Evolutionary conservation across 2,888 invertebrate species (phyloP).

Genomic region (Andrena marginata): DNA sequence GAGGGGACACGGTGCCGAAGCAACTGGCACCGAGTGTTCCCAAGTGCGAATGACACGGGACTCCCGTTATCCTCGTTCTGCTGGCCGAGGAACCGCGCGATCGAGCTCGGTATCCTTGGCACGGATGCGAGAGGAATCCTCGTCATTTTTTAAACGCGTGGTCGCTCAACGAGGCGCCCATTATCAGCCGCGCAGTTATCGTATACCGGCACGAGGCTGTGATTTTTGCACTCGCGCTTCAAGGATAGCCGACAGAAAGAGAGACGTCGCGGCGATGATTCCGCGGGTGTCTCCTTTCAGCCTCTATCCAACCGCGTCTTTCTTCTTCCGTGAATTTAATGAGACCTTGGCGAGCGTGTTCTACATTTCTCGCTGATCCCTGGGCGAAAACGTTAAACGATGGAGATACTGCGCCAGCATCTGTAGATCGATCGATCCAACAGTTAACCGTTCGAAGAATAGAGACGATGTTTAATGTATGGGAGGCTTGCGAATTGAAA

Average conservation of each 20-base stretch:
- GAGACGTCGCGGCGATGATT: neutral
- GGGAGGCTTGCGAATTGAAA: too few relatives aligned
- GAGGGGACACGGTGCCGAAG: neutral
- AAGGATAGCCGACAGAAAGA: neutral
- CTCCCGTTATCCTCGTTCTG: slow-evolving; percentile 59
- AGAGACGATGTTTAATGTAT: too few relatives aligned
- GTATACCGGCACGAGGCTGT: slow-evolving; percentile 29
- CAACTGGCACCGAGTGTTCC: slow-evolving; percentile 28
- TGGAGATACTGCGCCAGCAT: neutral
- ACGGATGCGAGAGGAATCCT: slow-evolving; percentile 72
- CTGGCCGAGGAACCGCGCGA: slow-evolving; percentile 69
- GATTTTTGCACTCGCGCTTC: slow-evolving; percentile 23
- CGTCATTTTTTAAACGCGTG: slow-evolving; percentile 61
- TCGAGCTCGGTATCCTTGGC: slow-evolving; percentile 76
- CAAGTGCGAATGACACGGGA: slow-evolving; percentile 60
- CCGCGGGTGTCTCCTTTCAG: neutral
- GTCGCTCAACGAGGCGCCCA: slow-evolving; percentile 59
- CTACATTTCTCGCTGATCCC: slow-evolving; percentile 3
- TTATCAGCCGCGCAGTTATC: slow-evolving; percentile 61
- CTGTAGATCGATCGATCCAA: too few relatives aligned
- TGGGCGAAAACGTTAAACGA: neutral
- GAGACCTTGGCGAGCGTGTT: neutral
- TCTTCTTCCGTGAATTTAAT: neutral
- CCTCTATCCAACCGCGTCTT: neutral
- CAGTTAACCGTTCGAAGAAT: too few relatives aligned